These are phyloP conservation scores for Halisarca cf. caerulea DNA, from an alignment of 37 sponge, comb jelly and placozoan species.

Conservation along the genomic window DNA sequence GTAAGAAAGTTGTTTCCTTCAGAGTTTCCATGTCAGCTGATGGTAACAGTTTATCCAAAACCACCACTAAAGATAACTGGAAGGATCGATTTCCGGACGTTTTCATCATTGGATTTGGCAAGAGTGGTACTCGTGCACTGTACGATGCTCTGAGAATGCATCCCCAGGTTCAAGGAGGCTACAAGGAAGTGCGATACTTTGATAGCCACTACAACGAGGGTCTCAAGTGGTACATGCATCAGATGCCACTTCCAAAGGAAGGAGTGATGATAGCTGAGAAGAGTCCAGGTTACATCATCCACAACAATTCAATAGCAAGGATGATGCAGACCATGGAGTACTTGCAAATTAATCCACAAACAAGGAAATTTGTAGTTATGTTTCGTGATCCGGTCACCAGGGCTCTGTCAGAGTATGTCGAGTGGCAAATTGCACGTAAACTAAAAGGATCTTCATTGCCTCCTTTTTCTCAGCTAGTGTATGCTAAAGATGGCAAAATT, in stretches of 20 bases:
- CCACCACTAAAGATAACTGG: neutral
- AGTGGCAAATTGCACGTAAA: constrained; percentile 53
- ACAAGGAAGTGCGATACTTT: constrained; percentile 68
- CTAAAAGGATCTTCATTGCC: neutral
- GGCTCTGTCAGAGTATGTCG: constrained; percentile 85
- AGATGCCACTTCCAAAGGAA: constrained; percentile 40
- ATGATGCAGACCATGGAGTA: constrained; percentile 11
- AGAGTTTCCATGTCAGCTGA: no score
- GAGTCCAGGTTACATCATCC: constrained; percentile 80
- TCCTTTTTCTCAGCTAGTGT: constrained; percentile 55
- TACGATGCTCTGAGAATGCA: constrained; percentile 69
- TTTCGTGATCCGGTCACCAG: constrained; percentile 76
- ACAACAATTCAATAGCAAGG: constrained; percentile 23
- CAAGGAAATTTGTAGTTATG: constrained; percentile 72
- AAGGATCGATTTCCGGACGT: constrained; percentile 56
- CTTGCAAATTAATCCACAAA: neutral
- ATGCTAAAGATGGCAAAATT: constrained; percentile 22
- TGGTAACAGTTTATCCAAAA: no score
- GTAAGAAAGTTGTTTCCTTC: neutral
- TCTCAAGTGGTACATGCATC: constrained; percentile 52
- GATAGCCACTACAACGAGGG: constrained; percentile 49
- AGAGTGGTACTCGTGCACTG: constrained; percentile 83
- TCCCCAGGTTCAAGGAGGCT: constrained; percentile 57
- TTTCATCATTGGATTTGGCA: constrained; percentile 89
- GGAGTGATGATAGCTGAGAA: constrained; percentile 58